phyloP scores from a whole-genome alignment of 2,113 vertebrate genomes.

The Saguinus midas region DNA sequence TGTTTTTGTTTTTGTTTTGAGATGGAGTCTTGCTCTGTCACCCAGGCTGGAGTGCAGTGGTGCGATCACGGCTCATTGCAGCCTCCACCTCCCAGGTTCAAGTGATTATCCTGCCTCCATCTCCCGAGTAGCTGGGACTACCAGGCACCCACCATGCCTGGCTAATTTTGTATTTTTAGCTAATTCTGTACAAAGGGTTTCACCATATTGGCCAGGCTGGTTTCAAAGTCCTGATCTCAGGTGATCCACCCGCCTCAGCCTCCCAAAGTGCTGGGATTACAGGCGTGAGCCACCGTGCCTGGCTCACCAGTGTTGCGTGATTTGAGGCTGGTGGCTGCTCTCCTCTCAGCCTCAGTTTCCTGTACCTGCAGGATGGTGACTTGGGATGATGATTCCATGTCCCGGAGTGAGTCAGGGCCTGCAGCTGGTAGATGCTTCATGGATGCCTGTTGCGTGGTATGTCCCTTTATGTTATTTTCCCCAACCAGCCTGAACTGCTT shows the following conservation, averaged over 20 bases:
- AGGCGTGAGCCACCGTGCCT: neutral
- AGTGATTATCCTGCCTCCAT: neutral
- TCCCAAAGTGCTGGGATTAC: neutral
- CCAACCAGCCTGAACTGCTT: accelerated
- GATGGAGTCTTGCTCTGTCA: neutral
- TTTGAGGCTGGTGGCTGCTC: neutral
- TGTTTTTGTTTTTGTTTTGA: neutral
- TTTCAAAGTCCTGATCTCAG: neutral
- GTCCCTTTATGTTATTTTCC: neutral
- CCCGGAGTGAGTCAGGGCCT: accelerated
- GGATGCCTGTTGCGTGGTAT: neutral
- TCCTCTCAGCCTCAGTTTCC: neutral
- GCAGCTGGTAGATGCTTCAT: neutral
- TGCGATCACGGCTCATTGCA: neutral
- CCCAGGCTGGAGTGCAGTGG: neutral
- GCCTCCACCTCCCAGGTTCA: neutral
- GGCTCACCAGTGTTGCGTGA: too few species aligned
- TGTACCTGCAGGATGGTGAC: neutral
- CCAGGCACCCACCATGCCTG: accelerated
- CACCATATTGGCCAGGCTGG: neutral
- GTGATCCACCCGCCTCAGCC: too few species aligned
- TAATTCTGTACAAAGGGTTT: neutral
- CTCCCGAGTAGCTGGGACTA: neutral
- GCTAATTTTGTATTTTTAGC: neutral
- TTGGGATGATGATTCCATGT: too few species aligned